Conservation (phyloP, 2,888 invertebrate genomes). For the Crioceris asparagi region DNA sequence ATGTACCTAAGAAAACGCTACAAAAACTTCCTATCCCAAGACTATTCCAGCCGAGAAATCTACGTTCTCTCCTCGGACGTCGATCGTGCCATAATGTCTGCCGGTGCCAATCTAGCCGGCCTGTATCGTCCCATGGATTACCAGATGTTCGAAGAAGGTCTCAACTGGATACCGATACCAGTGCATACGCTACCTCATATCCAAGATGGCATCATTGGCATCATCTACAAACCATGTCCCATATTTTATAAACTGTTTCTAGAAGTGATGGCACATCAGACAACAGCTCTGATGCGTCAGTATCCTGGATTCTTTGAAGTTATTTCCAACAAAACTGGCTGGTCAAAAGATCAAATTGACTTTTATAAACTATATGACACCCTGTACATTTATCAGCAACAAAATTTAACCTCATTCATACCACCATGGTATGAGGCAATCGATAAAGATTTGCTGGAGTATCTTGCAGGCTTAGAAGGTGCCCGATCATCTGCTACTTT, state of each 20-base stretch:
- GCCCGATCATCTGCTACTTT: background rate
- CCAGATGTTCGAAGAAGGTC: background rate
- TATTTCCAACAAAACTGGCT: background rate
- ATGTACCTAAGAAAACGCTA: conserved; percentile 63
- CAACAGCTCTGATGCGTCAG: background rate
- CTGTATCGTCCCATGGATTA: conserved; percentile 49
- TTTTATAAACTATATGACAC: background rate
- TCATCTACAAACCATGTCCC: background rate
- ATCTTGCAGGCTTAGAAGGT: conserved; percentile 1
- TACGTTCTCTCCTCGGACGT: conserved; percentile 65
- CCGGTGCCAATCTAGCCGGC: conserved; percentile 66
- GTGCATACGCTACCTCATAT: background rate
- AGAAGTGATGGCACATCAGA: background rate
- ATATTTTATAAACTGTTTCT: background rate
- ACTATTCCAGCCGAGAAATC: conserved; percentile 46
- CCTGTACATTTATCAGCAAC: background rate
- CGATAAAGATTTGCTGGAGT: background rate
- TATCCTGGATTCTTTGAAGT: background rate
- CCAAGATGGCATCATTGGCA: background rate
- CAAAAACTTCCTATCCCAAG: conserved; percentile 42
- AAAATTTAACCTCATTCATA: conserved; percentile 4
- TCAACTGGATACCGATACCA: background rate
- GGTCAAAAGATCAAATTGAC: background rate
- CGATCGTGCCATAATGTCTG: conserved; percentile 82
- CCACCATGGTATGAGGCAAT: conserved; percentile 1